Evolutionary conservation across 2,113 vertebrate genomes (phyloP), one percentile per base, ranked within the genome.

Genomic region (western clawed frog (Xenopus tropicalis)): DNA sequence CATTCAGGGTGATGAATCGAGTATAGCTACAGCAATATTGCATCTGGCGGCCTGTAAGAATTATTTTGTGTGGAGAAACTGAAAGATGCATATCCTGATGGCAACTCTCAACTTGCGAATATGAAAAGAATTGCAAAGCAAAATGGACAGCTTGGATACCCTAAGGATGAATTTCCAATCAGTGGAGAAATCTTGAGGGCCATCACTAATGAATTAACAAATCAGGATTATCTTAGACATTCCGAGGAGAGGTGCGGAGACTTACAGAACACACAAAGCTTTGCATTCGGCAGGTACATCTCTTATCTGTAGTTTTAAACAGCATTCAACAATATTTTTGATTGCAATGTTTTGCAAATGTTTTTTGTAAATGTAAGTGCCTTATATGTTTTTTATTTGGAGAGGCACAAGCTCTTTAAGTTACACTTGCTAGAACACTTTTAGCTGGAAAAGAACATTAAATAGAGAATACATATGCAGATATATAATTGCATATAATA

Each of bases 181-280:
- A 76, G 58, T 10, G 14, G 12, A 56, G 66, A 56, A 63, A 76
- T 76, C 66, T 69, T 21, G 66, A 69, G 73, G 19, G 66, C 44
- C 61, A 48, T 76, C 59, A 56, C 24, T 63, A 67, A 76, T 69
- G 69, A 76, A 63, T 76, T 76, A 69, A 43, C 58, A 76, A 69
- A 76, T 76, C 66, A 76, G 48, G 66, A 69, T n/a, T 24, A 42
- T 24, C n/a, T 46, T 57, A 56, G 59, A 44, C 48, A 63, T 25
- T 2, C 69, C 66, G 54, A 43, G 66, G 25, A 42, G 66, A 69
- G 73, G 22, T 46, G 22, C 21, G 20, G 14, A 14, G 52, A 58
- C 66, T 74, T 52, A 74, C 10, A 21, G 64, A 46, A 22, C 37
- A 23, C 21, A 67, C 21, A 14, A 20, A 69, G 44, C 43, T 43